Evolutionary conservation across 1,140 invertebrate species (phyloP).

Genomic region (Maconellicoccus hirsutus): DNA sequence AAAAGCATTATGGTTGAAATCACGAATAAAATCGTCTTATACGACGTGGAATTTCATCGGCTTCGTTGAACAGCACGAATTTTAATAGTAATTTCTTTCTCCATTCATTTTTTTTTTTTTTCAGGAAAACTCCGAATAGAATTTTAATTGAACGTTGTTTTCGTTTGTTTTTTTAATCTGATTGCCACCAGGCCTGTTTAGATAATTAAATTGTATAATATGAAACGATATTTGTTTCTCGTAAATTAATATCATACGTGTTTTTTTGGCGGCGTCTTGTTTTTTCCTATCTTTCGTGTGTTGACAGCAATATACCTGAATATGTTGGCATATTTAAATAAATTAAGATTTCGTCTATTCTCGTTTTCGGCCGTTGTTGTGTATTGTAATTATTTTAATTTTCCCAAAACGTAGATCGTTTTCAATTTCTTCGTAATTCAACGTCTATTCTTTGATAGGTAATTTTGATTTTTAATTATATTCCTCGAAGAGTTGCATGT

Average conservation of each 20-base stretch:
- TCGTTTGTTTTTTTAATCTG: not conserved
- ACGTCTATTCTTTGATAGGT: not conserved
- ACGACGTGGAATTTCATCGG: not conserved
- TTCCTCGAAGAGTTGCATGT: not conserved
- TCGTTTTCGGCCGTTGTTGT: not conserved
- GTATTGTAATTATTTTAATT: slow-evolving; percentile 10
- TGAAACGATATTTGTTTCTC: slow-evolving; percentile 1
- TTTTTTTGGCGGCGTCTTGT: not conserved
- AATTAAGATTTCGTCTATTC: not conserved
- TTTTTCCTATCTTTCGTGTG: not conserved
- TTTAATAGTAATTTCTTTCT: not conserved
- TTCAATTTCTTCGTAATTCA: not conserved
- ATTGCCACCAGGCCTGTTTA: not conserved
- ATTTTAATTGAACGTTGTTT: slow-evolving; percentile 10
- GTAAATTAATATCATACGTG: slow-evolving; percentile 4
- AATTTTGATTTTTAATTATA: slow-evolving; percentile 6
- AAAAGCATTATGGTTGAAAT: not conserved
- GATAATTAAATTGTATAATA: slow-evolving; percentile 1
- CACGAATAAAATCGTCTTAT: not conserved
- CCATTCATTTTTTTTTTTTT: not conserved
- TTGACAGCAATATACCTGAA: not conserved
- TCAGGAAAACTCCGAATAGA: not conserved
- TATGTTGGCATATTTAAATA: not conserved
- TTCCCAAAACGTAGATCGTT: not conserved
- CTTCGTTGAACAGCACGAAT: not conserved